Conservation (phyloP, 2,797 vertebrate genomes). For the Notamacropus eugenii region DNA sequence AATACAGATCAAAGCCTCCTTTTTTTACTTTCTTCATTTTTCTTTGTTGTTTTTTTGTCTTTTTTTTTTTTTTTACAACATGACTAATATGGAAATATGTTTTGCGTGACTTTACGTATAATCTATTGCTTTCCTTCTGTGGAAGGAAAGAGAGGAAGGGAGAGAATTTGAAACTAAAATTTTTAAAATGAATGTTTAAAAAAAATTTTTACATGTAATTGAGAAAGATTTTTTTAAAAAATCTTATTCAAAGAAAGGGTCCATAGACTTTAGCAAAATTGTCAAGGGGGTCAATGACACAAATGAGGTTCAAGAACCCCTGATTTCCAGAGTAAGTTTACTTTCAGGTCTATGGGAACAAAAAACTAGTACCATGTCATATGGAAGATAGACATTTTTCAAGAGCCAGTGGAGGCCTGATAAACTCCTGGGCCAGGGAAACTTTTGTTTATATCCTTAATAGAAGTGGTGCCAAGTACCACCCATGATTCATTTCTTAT, state of each 20-base stretch:
- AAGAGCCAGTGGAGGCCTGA: background rate
- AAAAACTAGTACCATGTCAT: background rate
- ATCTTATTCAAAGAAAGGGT: background rate
- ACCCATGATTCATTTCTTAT: background rate
- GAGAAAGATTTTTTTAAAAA: background rate
- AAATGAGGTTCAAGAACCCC: background rate
- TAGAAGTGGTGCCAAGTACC: background rate
- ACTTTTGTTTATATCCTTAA: background rate
- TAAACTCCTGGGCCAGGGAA: background rate
- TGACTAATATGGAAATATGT: background rate
- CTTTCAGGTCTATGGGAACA: background rate
- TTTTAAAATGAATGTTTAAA: background rate
- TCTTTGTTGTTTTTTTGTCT: background rate
- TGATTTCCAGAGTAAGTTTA: background rate
- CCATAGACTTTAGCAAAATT: background rate
- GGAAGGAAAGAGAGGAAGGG: background rate
- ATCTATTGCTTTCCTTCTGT: background rate
- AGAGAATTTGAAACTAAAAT: background rate
- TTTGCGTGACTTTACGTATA: background rate
- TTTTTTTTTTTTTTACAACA: background rate
- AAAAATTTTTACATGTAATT: background rate
- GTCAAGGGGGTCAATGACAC: background rate
- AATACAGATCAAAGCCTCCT: background rate
- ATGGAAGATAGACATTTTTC: background rate
- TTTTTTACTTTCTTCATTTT: background rate